Evolutionary conservation across 2,888 invertebrate genomes (phyloP).

Genomic region (Alloscopus bannaensis): DNA sequence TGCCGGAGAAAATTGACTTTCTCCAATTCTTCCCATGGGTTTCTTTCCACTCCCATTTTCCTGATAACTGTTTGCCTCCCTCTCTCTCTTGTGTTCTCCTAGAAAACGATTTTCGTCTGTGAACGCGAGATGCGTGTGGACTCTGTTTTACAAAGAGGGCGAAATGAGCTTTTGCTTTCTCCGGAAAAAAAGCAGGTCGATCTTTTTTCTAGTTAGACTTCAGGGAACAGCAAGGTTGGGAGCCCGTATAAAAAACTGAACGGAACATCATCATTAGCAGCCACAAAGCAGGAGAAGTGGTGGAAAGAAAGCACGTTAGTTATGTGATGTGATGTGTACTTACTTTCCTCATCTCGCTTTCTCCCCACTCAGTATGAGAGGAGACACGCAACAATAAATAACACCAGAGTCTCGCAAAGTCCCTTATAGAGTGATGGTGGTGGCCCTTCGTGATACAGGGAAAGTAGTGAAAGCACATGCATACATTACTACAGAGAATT

Average conservation of each 20-base stretch:
- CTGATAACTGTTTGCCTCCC: constrained; percentile 19
- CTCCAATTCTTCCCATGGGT: constrained; percentile 60
- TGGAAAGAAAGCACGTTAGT: constrained; percentile 54
- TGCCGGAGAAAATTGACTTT: constrained; percentile 60
- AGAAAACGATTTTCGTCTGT: no score
- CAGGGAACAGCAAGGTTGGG: no score
- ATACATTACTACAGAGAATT: no score
- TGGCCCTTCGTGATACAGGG: no score
- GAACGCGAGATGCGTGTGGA: no score
- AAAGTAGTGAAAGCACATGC: no score
- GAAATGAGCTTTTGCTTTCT: neutral
- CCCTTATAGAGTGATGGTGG: constrained; percentile 15
- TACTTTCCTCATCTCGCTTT: constrained; percentile 21
- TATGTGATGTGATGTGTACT: constrained; percentile 58
- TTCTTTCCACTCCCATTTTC: constrained; percentile 16
- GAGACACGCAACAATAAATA: constrained; percentile 58
- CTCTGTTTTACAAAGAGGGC: constrained; percentile 11
- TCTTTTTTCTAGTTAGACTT: no score
- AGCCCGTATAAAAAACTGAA: constrained; percentile 26
- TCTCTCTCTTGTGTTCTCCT: no score
- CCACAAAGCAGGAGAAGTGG: constrained; percentile 52
- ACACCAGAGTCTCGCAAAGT: constrained; percentile 8
- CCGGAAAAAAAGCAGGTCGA: constrained; percentile 1
- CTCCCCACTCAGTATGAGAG: constrained; percentile 31
- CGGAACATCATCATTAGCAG: constrained; percentile 62